Conservation (phyloP, 2,113 vertebrate genomes). For the Peromyscus californicus region DNA sequence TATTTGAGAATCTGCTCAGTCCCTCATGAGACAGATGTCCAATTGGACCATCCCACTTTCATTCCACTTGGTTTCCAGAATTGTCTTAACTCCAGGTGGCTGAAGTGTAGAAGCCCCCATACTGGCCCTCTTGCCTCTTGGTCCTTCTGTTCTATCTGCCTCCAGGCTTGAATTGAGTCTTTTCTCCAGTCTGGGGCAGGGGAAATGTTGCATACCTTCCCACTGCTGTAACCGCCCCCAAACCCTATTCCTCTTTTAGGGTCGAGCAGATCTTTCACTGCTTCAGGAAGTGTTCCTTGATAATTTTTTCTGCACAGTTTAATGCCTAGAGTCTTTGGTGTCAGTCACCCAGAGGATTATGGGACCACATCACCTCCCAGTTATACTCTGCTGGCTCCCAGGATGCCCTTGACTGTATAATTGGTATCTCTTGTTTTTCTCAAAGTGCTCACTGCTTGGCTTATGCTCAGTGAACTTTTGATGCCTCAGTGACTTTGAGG, state of each 20-base stretch:
- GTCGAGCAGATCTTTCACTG: background rate
- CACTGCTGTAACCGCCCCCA: background rate
- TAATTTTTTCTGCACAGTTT: background rate
- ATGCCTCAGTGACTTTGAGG: background rate
- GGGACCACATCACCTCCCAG: background rate
- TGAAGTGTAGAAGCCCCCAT: background rate
- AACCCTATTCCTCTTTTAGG: background rate
- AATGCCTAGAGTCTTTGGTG: background rate
- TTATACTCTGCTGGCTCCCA: background rate
- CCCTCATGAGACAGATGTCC: background rate
- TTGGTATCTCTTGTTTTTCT: slow-evolving; percentile 11
- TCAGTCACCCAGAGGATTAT: background rate
- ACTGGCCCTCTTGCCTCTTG: background rate
- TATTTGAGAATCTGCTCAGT: background rate
- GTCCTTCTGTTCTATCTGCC: background rate
- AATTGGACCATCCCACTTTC: background rate
- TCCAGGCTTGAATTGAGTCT: background rate
- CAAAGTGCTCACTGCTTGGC: background rate
- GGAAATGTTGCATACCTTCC: background rate
- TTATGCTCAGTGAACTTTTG: background rate
- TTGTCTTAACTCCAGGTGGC: background rate
- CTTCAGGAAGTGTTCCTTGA: background rate
- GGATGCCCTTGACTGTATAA: background rate
- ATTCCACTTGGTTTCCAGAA: background rate
- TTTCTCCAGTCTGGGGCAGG: background rate